Evolutionary conservation across 2,797 vertebrate genomes (phyloP), one percentile per base, ranked within the genome.

Genomic region (Galago senegalensis): DNA sequence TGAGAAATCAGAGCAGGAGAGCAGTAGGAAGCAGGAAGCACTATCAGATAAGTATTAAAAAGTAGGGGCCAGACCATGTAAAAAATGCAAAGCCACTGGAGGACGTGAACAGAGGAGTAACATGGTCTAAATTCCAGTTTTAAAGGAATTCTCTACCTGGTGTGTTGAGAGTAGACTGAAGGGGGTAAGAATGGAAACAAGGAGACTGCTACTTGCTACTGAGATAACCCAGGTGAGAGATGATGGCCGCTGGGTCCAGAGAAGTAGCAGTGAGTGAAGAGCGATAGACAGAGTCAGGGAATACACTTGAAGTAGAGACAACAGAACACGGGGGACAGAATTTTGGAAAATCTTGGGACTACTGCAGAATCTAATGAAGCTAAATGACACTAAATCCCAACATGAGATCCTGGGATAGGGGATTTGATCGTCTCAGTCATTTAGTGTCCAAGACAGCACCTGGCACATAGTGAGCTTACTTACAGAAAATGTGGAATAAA

Each of bases 381-480:
- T 94, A 79, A 87, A 69, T 4, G 67, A 49, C 20, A 79, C 73
- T 73, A 34, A 67, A 80, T 73, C 83, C 76, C 72, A 96, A 60
- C 43, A 82, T 91, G 70, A 80, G n/a, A 91, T 61, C 18, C 77
- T 37, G 61, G 43, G 76, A 92, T 56, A 29, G 73, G 31, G 25
- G n/a, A 65, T 63, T 79, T 96, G 60, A 40, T 95, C 25, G 53
- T 75, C 60, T 91, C 69, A 91, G 81, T 77, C 43, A 90, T 25
- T 34, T 53, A 90, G 12, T n/a, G 21, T 65, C 83, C 53, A 85
- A 60, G 12, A 88, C 18, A 73, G 23, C 34, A 16, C 40, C 84
- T 76, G 21, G 70, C 60, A 94, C 1, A 29, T 7, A 43, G 43
- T 31, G 9, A 13, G 4, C 12, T 63, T 16, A 37, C 9, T 63